Base-by-base conservation (phyloP, 2,113 vertebrate genomes). In the Mirounga angustirostris region DNA sequence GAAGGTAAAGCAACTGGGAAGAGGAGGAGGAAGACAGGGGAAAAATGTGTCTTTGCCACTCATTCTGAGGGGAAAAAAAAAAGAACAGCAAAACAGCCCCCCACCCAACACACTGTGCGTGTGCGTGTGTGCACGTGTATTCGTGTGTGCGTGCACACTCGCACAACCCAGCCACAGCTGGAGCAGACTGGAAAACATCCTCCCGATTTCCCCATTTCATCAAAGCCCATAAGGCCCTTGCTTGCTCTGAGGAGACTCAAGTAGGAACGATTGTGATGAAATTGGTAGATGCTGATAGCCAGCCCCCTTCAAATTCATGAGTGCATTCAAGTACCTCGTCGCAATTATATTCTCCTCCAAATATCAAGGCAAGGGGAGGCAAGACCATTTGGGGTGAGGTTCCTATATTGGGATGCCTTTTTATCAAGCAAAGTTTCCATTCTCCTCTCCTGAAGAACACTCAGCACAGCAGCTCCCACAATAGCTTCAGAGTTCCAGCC, bases 1-100 rank as follows among this genome's bases (percentile, higher is more conserved):
- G 99, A 99, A 99, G 99, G 99, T 99, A 99, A 99, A 99, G 98
- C 99, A 99, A 99, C 99, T 99, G 99, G 98, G 99, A 99, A 99
- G 99, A 99, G 98, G 99, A 99, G 99, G 99, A 99, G 98, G 98
- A 99, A 98, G 98, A 99, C 98, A 46, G 97, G 90, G 85, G 61
- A 4, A 2, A 50, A 71, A 82, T 86, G 94, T 79, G 96, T 99
- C 98, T 98, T 98, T 98, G 98, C 98, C 96, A 96, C 95, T 97
- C 98, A 97, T 95, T 94, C 98, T 18, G 24, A 97, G 97, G 87
- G 69, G 28, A 28, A 36, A 56, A 74, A 73, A 81, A 58, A 80
- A 58, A 56, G 10, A 73, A 95, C 65, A 91, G 94, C 89, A 91
- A 96, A 97, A 91, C 24, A 95, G 93, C 61, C 89, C 24, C 46